Base-by-base conservation (phyloP, 1,140 invertebrate species). In the Tenebrio molitor region DNA sequence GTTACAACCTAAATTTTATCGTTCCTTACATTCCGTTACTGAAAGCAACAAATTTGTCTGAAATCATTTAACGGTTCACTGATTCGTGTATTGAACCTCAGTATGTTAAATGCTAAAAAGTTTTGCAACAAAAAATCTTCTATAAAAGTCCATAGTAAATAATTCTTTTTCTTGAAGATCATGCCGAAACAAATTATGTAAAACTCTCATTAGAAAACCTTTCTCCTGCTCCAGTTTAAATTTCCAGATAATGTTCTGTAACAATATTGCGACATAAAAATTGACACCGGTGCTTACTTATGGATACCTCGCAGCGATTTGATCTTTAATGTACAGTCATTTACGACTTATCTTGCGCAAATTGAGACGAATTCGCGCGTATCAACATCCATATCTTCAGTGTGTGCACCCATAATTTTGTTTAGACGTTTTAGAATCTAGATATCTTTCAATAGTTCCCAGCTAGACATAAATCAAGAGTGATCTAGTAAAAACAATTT, bases 141-240 rank as follows among this genome's bases (percentile, higher is more conserved):
- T 29, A 4, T 8, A n/a, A 39, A 12, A 12, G 12, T 39, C n/a
- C 7, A 39, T 39, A 53, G 12, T 39, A 53, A 53, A 53, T 8
- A 53, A 53, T 53, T 53, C 46, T 39, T 39, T 12, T 12, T 12
- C 4, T 8, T 21, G 46, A 21, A 21, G 46, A 53, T 53, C 46
- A 53, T 53, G 42, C 42, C 12, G 2, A 39, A 12, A 39, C 36
- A 15, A 2, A 53, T 53, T 53, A 53, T 53, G 46, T 53, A 53
- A 53, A 53, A 53, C 17, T 53, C 21, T 53, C 5, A 7, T 53
- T 53, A 21, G 46, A 14, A 53, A 53, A 53, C 46, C 46, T 53
- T 53, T 53, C 46, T 53, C 46, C 46, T 53, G 46, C 46, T 53
- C 46, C 46, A 53, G 46, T 53, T 53, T 53, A 23, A 53, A 53